phyloP scores from a whole-genome alignment of 2,888 invertebrate species.

The Papilio elwesi region DNA sequence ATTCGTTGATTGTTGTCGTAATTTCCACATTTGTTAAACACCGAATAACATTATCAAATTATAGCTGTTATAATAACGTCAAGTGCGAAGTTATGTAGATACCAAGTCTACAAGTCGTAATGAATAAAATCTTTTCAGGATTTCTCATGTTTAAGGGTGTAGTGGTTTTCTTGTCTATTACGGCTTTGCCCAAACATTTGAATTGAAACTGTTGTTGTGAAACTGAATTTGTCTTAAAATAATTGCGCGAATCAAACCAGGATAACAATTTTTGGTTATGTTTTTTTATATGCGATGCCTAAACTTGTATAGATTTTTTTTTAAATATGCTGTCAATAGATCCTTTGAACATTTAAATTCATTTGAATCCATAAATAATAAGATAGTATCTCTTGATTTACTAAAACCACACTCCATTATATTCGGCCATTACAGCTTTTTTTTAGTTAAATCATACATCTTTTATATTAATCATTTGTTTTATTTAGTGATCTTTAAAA shows the following conservation, averaged over 20 bases:
- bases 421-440: neutral
- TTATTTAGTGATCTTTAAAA: slow-evolving; percentile 6
- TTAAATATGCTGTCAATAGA: neutral
- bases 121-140: too few relatives aligned
- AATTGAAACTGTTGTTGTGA: too few relatives aligned
- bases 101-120: too few relatives aligned
- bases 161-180: too few relatives aligned
- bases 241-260: too few relatives aligned
- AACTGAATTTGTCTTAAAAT: too few relatives aligned
- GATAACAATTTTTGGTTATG: too few relatives aligned
- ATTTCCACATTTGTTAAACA: too few relatives aligned
- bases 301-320: neutral
- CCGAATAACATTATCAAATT: neutral
- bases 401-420: slow-evolving; percentile 14
- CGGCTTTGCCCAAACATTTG: too few relatives aligned
- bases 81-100: too few relatives aligned
- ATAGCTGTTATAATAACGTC: neutral
- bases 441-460: slow-evolving; percentile 2
- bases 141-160: too few relatives aligned
- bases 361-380: slow-evolving; percentile 9
- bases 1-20: neutral
- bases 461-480: slow-evolving; percentile 18
- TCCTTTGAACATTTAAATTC: slow-evolving; percentile 1
- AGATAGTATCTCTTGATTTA: slow-evolving; percentile 15
- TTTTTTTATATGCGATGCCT: too few relatives aligned